Conservation (phyloP, 2,888 invertebrate genomes). For the Caenorhabditis plicata region DNA sequence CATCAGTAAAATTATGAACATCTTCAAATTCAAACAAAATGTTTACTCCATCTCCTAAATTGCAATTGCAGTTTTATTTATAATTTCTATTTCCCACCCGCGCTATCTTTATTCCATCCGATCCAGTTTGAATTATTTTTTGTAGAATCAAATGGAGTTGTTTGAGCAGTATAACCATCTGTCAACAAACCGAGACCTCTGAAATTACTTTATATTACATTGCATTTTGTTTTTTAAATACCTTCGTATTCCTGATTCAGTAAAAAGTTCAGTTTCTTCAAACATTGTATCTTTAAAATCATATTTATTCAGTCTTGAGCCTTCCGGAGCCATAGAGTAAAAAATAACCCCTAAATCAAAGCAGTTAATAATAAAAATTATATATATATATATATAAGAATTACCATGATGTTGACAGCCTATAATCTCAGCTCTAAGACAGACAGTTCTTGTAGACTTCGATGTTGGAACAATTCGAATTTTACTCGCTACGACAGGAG, state of each 20-base stretch:
- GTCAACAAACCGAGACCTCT: conserved; percentile 79
- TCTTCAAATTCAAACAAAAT: conserved; percentile 84
- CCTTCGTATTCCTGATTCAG: conserved; percentile 65
- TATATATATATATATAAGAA: not conserved
- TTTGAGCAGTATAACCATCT: conserved; percentile 52
- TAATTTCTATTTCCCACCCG: conserved; percentile 67
- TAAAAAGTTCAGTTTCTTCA: conserved; percentile 77
- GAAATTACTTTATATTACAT: conserved; percentile 17
- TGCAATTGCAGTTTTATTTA: not conserved
- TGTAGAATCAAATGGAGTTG: conserved; percentile 36
- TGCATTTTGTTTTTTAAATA: not conserved
- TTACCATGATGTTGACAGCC: conserved; percentile 80
- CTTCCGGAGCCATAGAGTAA: conserved; percentile 48
- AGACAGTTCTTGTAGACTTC: conserved; percentile 80
- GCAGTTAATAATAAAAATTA: not conserved
- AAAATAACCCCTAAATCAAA: conserved; percentile 71
- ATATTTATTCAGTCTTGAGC: conserved; percentile 39
- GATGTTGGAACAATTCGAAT: conserved; percentile 84
- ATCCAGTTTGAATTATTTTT: conserved; percentile 73
- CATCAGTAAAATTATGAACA: conserved; percentile 81
- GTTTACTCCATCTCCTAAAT: conserved; percentile 69
- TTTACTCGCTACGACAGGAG: conserved; percentile 83
- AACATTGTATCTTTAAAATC: conserved; percentile 49
- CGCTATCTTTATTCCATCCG: conserved; percentile 82
- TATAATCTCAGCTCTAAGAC: conserved; percentile 86